Conservation (phyloP, 2,888 invertebrate species). For the Cosmopolites sordidus region DNA sequence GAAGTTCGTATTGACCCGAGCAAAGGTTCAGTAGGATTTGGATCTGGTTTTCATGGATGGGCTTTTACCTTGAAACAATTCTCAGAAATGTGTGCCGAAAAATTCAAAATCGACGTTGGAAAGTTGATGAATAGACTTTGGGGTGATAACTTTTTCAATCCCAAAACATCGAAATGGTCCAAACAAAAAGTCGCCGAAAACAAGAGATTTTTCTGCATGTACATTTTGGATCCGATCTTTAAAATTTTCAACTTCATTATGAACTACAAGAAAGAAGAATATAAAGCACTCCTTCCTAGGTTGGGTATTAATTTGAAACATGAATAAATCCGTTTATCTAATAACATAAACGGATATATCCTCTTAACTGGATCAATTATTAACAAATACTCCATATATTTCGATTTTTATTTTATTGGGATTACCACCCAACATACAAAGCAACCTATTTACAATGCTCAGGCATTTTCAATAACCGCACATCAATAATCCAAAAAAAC, state of each 20-base stretch:
- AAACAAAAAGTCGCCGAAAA: slow-evolving; percentile 86
- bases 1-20: slow-evolving; percentile 77
- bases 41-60: slow-evolving; percentile 99
- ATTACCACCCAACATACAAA: too few relatives aligned
- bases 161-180: slow-evolving; percentile 96
- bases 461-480: too few relatives aligned
- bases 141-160: slow-evolving; percentile 99
- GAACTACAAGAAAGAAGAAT: slow-evolving; percentile 76
- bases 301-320: slow-evolving; percentile 86
- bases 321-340: too few relatives aligned
- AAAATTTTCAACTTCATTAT: slow-evolving; percentile 76
- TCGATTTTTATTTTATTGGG: too few relatives aligned
- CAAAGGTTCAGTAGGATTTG: slow-evolving; percentile 98
- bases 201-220: slow-evolving; percentile 98
- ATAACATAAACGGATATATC: too few relatives aligned
- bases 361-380: too few relatives aligned
- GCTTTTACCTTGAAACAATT: slow-evolving; percentile 99
- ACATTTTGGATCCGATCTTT: slow-evolving; percentile 98
- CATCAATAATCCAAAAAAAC: too few relatives aligned
- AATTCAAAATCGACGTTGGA: slow-evolving; percentile 95
- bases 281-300: slow-evolving; percentile 80
- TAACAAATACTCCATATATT: too few relatives aligned
- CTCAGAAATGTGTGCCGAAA: slow-evolving; percentile 97
- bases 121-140: slow-evolving; percentile 95
- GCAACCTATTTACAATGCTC: too few relatives aligned